A percentile compares a stretch with the other conserved stretches of the same genome.
phyloP scores from a whole-genome alignment of 2,888 invertebrate species.

The Xiphydria camelus region DNA sequence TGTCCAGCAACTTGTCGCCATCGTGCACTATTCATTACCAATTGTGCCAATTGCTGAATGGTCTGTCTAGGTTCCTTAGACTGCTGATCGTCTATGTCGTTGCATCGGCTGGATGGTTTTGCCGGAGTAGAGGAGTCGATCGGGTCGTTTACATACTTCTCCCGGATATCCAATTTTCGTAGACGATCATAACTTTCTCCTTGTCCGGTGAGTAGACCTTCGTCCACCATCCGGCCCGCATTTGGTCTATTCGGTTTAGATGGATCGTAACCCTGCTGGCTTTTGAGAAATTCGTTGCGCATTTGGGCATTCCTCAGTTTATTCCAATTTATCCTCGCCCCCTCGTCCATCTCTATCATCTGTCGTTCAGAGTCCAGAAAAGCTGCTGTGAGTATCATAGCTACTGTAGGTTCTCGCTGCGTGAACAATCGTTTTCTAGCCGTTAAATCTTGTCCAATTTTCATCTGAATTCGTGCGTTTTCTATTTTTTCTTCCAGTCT shows the following conservation, averaged over 20 bases:
- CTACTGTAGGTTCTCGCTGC: slow-evolving; percentile 39
- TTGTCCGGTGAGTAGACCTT: slow-evolving; percentile 41
- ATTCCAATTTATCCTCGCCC: background rate
- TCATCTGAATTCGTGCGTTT: slow-evolving; percentile 37
- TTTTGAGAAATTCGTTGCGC: too few relatives aligned
- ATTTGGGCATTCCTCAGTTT: background rate
- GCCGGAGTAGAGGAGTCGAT: slow-evolving; percentile 51
- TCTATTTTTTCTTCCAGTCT: slow-evolving; percentile 42
- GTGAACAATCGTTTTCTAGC: slow-evolving; percentile 37
- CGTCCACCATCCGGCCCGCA: slow-evolving; percentile 10
- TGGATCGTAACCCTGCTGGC: background rate
- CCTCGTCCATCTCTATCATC: slow-evolving; percentile 19
- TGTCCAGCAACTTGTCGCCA: slow-evolving; percentile 39
- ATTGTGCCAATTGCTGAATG: slow-evolving; percentile 50
- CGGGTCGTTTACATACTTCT: slow-evolving; percentile 30
- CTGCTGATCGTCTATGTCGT: slow-evolving; percentile 10
- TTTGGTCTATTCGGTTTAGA: background rate
- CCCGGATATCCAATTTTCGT: slow-evolving; percentile 32
- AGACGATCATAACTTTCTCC: slow-evolving; percentile 47
- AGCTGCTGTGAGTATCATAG: slow-evolving; percentile 43
- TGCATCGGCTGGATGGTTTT: slow-evolving; percentile 29
- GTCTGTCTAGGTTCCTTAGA: slow-evolving; percentile 44
- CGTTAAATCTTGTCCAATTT: slow-evolving; percentile 31
- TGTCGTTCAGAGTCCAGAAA: slow-evolving; percentile 49
- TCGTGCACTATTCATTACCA: slow-evolving; percentile 53